Conservation (phyloP, 1,140 invertebrate genomes). For the Lepidurus couesii region DNA sequence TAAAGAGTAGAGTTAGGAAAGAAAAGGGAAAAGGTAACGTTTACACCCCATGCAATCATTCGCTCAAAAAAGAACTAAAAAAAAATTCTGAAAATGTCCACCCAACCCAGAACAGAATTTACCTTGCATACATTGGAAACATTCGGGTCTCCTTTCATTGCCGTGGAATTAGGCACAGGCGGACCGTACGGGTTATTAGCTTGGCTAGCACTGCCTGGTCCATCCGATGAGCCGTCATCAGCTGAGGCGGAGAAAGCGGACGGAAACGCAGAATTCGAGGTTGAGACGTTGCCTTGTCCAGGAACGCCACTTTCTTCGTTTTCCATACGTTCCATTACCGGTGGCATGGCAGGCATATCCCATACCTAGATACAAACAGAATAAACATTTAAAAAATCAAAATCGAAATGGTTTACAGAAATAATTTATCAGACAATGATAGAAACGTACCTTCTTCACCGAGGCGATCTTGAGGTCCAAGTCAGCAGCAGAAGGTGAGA, state of each 20-base stretch:
- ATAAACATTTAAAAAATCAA: background rate
- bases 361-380: conserved; percentile 49
- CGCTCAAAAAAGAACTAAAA: background rate
- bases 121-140: conserved; percentile 63
- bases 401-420: background rate
- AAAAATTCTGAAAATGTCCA: conserved; percentile 35
- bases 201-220: conserved; percentile 38
- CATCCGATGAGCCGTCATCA: conserved; percentile 35
- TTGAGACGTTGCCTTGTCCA: conserved; percentile 43
- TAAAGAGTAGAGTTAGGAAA: background rate
- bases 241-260: conserved; percentile 38
- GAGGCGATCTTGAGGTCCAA: conserved; percentile 89
- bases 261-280: conserved; percentile 46
- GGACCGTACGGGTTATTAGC: conserved; percentile 35
- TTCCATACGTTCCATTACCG: conserved; percentile 61
- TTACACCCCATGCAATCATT: background rate
- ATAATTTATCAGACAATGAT: background rate
- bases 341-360: conserved; percentile 62
- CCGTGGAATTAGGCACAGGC: conserved; percentile 35
- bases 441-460: conserved; percentile 69
- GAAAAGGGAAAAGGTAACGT: background rate
- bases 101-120: conserved; percentile 53
- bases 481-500: conserved; percentile 71
- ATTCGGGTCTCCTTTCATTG: conserved; percentile 35
- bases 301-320: conserved; percentile 41